A percentile compares a stretch with the other conserved stretches of the same genome.
These are phyloP conservation scores for Poeciliopsis turrubarensis DNA, from an alignment of 2,113 vertebrate genomes.

Conservation along the genomic window DNA sequence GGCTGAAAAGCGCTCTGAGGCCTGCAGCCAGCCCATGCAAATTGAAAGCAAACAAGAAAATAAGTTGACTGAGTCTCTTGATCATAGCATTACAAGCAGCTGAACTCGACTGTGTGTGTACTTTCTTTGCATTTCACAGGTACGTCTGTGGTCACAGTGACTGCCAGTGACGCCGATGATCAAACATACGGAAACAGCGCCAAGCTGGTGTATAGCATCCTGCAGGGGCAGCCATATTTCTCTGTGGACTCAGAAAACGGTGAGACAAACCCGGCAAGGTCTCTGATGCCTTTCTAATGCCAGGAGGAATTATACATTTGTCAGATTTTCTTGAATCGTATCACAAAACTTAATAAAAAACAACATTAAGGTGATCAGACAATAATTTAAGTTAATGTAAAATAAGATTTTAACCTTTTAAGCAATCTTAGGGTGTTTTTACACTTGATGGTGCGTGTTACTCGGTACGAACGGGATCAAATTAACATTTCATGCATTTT, in stretches of 20 bases:
- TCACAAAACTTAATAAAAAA: not conserved
- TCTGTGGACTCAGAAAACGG: slow-evolving; percentile 97
- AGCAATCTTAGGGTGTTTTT: not conserved
- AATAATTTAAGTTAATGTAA: not conserved
- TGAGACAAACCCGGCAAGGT: slow-evolving; percentile 61
- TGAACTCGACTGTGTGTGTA: slow-evolving; percentile 26
- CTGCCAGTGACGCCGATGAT: slow-evolving; percentile 93
- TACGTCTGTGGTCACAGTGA: slow-evolving; percentile 92
- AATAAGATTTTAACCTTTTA: not conserved
- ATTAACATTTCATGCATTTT: too few relatives aligned
- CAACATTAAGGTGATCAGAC: not conserved
- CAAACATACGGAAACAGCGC: slow-evolving; percentile 96
- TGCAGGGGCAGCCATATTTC: slow-evolving; percentile 97
- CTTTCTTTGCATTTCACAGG: slow-evolving; percentile 75
- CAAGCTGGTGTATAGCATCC: slow-evolving; percentile 95
- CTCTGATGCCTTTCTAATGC: not conserved
- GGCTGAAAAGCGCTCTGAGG: not conserved
- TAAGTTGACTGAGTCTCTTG: not conserved
- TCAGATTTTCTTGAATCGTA: not conserved
- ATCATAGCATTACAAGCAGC: not conserved
- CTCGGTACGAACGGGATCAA: too few relatives aligned
- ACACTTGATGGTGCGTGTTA: too few relatives aligned
- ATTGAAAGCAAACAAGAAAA: slow-evolving; percentile 7
- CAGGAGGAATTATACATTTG: not conserved
- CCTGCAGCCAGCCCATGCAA: not conserved